Evolutionary conservation across 1,140 invertebrate genomes (phyloP), one percentile per base, ranked within the genome.

Genomic region (Drosophila erecta): DNA sequence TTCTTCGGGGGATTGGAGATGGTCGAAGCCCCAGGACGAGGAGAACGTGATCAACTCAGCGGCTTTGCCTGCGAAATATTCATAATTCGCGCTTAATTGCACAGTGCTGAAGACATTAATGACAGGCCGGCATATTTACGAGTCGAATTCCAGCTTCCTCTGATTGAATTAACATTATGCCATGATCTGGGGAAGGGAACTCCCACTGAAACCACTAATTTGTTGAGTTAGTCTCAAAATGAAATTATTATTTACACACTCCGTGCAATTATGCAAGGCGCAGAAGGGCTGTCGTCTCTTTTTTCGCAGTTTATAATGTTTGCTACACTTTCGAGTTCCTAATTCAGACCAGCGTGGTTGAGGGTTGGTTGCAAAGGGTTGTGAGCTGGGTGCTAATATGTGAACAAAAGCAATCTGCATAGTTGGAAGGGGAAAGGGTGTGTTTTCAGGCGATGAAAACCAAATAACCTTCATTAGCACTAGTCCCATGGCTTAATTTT

Each of bases 201-300:
- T 46, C 22, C 15, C 14, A 65, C 35, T 77, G 62, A 66, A 85
- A 74, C 81, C 81, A 69, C 83, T 62, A 87, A 86, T 87, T 86
- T 60, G 61, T 61, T 54, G 70, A 61, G 72, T 70, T 81, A 77
- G 69, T 72, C 53, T 24, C 57, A 4, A 79, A 83, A 87, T 87
- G 73, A 58, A 83, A 89, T 89, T 87, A 87, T 76, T 87, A 84
- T 79, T 89, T 89, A 83, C 76, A 74, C 65, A 75, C 61, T 64
- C 61, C 8, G 33, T 35, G 43, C 24, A 58, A n/a, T 43, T 67
- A 59, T 64, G 41, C 55, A 71, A 78, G 57, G 46, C 15, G 17
- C 24, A 11, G 8, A 2, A 4, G 22, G 38, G 22, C 17, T 41
- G 22, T 8, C 15, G n/a, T 17, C 50, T 50, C 37, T 4, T 10